Conservation (phyloP, 2,888 invertebrate genomes). For the Trissolcus brochymenae region DNA sequence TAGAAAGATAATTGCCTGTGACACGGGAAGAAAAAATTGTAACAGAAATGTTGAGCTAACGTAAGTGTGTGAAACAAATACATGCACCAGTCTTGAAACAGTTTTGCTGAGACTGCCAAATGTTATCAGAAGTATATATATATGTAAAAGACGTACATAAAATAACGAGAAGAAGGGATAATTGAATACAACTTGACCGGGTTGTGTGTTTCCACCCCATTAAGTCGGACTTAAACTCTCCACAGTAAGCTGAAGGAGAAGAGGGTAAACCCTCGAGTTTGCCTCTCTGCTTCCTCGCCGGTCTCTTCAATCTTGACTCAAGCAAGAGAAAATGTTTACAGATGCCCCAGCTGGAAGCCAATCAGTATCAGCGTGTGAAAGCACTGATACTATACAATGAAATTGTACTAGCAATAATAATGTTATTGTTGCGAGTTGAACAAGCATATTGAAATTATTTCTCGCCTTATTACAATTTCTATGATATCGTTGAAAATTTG, state of each 20-base stretch:
- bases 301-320: slow-evolving; percentile 55
- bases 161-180: slow-evolving; percentile 70
- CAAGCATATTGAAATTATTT: slow-evolving; percentile 32
- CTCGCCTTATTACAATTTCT: slow-evolving; percentile 25
- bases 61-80: too few relatives aligned
- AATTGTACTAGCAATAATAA: slow-evolving; percentile 64
- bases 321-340: slow-evolving; percentile 73
- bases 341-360: slow-evolving; percentile 74
- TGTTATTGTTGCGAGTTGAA: slow-evolving; percentile 44
- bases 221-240: slow-evolving; percentile 75
- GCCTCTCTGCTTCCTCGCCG: slow-evolving; percentile 32
- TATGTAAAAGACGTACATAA: slow-evolving; percentile 32
- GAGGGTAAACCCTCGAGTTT: slow-evolving; percentile 44
- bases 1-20: too few relatives aligned
- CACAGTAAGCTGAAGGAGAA: slow-evolving; percentile 41
- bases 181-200: slow-evolving; percentile 77
- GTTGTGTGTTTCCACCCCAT: slow-evolving; percentile 76
- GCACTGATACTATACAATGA: slow-evolving; percentile 66
- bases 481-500: neutral
- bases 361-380: slow-evolving; percentile 67
- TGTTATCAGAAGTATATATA: slow-evolving; percentile 8
- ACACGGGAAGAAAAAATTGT: too few relatives aligned
- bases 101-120: too few relatives aligned
- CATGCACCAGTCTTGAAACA: too few relatives aligned
- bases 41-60: too few relatives aligned